A percentile compares a stretch with the other conserved stretches of the same genome.
Evolutionary conservation across 1,140 invertebrate genomes (phyloP).

Genomic region (Diorhabda elongata): DNA sequence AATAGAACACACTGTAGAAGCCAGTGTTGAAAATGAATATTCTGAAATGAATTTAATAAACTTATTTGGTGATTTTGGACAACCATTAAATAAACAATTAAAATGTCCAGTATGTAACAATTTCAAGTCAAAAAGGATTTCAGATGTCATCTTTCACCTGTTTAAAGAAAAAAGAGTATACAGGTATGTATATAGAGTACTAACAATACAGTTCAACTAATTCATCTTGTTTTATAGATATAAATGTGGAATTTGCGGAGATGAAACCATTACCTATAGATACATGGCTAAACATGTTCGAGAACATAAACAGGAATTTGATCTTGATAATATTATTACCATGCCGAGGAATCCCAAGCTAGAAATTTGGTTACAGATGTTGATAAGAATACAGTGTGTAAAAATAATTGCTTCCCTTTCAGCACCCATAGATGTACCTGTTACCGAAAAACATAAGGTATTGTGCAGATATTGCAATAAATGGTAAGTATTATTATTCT

Average conservation of each 20-base stretch:
- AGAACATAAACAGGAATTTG: conserved; percentile 9
- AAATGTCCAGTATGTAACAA: conserved; percentile 53
- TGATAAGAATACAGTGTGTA: conserved; percentile 28
- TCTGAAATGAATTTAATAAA: conserved; percentile 24
- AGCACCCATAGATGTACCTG: neutral
- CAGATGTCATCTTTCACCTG: conserved; percentile 54
- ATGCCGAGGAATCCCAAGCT: conserved; percentile 24
- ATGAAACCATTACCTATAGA: conserved; percentile 26
- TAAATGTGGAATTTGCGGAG: conserved; percentile 25
- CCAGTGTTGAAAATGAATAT: neutral
- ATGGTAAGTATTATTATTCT: conserved; percentile 6
- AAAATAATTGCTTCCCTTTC: conserved; percentile 4
- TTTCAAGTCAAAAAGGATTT: conserved; percentile 51
- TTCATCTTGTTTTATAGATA: conserved; percentile 19
- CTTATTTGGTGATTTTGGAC: conserved; percentile 43
- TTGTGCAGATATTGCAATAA: conserved; percentile 6
- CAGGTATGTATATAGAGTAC: conserved; percentile 18
- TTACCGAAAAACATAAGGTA: neutral
- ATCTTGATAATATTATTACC: conserved; percentile 19
- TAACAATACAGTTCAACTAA: too few relatives aligned
- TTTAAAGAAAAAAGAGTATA: conserved; percentile 47
- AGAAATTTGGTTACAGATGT: conserved; percentile 33
- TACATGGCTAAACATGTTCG: conserved; percentile 30
- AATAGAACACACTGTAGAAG: conserved; percentile 6
- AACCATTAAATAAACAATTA: conserved; percentile 46